phyloP scores from a whole-genome alignment of 2,888 invertebrate species.

The Plemyria rubiginata region DNA sequence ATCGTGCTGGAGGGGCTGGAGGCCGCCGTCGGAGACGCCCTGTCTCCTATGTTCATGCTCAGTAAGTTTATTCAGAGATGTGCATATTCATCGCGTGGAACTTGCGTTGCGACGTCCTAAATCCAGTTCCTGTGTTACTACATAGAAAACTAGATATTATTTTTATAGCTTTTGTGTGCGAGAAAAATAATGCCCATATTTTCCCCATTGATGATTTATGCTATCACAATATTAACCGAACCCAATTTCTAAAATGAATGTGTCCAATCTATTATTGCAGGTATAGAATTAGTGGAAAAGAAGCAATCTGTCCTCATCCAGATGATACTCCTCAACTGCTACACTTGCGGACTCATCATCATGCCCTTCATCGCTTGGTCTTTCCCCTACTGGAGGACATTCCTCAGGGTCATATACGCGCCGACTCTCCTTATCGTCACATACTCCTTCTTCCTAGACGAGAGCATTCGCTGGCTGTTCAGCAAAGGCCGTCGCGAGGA shows the following conservation, averaged over 20 bases:
- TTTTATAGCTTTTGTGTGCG: no score
- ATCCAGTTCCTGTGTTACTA: no score
- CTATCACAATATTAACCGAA: neutral
- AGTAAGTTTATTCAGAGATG: slow-evolving; percentile 54
- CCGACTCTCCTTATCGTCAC: slow-evolving; percentile 70
- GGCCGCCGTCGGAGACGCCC: slow-evolving; percentile 75
- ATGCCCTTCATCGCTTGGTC: slow-evolving; percentile 77
- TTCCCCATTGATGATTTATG: no score
- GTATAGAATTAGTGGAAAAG: slow-evolving; percentile 77
- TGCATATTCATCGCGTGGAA: neutral
- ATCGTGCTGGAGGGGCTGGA: slow-evolving; percentile 67
- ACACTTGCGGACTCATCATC: slow-evolving; percentile 70
- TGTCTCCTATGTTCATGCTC: slow-evolving; percentile 78
- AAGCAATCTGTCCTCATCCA: slow-evolving; percentile 71
- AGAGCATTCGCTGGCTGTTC: slow-evolving; percentile 78
- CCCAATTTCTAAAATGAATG: neutral
- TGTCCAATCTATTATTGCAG: slow-evolving; percentile 45
- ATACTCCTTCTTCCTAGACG: slow-evolving; percentile 73
- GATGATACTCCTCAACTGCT: slow-evolving; percentile 76
- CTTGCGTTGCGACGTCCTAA: no score
- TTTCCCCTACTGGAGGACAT: slow-evolving; percentile 75
- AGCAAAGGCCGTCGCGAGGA: slow-evolving; percentile 71
- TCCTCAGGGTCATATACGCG: slow-evolving; percentile 74
- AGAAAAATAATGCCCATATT: no score
- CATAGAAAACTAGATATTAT: no score